Evolutionary conservation across 1,140 invertebrate genomes (phyloP).

Genomic region (Phortica variegata): DNA sequence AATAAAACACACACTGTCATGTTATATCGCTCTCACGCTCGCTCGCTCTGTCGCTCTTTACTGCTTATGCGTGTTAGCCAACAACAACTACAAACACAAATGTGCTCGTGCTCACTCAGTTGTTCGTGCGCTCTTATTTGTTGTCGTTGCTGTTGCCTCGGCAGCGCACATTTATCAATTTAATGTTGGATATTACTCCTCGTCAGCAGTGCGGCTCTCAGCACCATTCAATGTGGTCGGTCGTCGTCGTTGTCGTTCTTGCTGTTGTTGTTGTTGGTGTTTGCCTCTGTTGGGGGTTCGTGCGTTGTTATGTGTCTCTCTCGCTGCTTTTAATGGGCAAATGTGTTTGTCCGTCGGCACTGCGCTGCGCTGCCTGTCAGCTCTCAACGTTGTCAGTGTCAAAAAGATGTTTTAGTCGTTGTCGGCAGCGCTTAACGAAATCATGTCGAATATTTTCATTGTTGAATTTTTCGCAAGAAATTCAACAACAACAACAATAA

Average conservation of each 20-base stretch:
- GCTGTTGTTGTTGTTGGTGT: constrained; percentile 5
- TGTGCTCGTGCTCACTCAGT: neutral
- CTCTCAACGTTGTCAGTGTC: constrained; percentile 54
- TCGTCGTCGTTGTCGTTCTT: constrained; percentile 16
- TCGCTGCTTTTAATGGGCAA: neutral
- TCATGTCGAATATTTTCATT: constrained; percentile 48
- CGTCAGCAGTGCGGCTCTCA: too few relatives aligned
- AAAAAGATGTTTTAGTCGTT: constrained; percentile 57
- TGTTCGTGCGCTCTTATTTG: neutral
- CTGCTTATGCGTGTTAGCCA: too few relatives aligned
- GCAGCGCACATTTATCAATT: constrained; percentile 43
- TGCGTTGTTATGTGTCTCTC: constrained; percentile 7
- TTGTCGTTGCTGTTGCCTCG: constrained; percentile 2
- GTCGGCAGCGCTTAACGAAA: constrained; percentile 45
- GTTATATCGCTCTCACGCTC: constrained; percentile 8
- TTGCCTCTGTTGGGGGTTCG: constrained; percentile 19
- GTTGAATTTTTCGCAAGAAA: constrained; percentile 35
- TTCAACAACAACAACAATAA: constrained; percentile 23
- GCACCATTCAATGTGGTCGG: neutral
- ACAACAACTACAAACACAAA: too few relatives aligned
- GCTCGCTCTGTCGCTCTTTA: constrained; percentile 4
- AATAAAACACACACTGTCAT: constrained; percentile 4
- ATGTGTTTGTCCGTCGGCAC: constrained; percentile 3
- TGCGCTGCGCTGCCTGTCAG: constrained; percentile 31
- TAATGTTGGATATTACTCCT: constrained; percentile 33